Percentiles rank a stretch among this genome's conserved stretches.
Evolutionary conservation across 2,797 vertebrate genomes (phyloP).

Genomic region (Discoglossus pictus): DNA sequence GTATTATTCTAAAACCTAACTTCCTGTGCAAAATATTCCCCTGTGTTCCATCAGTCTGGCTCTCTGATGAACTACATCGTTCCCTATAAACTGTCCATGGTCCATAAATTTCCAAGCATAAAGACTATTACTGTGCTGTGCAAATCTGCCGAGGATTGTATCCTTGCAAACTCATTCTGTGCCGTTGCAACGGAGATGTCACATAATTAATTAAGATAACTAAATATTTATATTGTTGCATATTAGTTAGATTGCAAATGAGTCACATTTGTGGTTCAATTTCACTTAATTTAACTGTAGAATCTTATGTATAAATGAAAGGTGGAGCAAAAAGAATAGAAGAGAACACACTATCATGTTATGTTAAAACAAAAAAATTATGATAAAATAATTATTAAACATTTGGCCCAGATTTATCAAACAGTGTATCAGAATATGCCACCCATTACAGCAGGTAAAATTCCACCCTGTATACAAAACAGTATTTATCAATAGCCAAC

Average conservation of each 20-base stretch:
- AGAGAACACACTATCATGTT: too few relatives aligned
- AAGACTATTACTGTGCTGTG: slow-evolving; percentile 81
- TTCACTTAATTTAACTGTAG: too few relatives aligned
- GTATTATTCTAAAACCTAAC: slow-evolving; percentile 93
- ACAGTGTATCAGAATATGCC: too few relatives aligned
- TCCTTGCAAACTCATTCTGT: slow-evolving; percentile 68
- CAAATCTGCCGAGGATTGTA: slow-evolving; percentile 77
- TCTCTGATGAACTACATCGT: slow-evolving; percentile 90
- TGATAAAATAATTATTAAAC: too few relatives aligned
- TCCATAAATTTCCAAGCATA: slow-evolving; percentile 91
- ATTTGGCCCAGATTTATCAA: too few relatives aligned
- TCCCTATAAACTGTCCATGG: slow-evolving; percentile 96
- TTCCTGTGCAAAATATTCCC: slow-evolving; percentile 86
- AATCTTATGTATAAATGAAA: too few relatives aligned
- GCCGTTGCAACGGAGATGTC: slow-evolving; percentile 62
- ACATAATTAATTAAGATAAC: slow-evolving; percentile 57
- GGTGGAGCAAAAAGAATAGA: too few relatives aligned
- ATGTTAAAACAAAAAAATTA: too few relatives aligned
- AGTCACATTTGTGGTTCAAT: too few relatives aligned
- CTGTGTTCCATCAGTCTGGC: slow-evolving; percentile 82
- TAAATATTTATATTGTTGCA: slow-evolving; percentile 39
- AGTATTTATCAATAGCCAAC: too few relatives aligned
- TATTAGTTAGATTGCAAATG: slow-evolving; percentile 13
- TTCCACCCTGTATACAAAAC: too few relatives aligned
- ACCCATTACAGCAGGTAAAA: too few relatives aligned